Evolutionary conservation across 2,113 vertebrate genomes (phyloP), one percentile per base, ranked within the genome.

Genomic region (Myrmophylax atrothorax): DNA sequence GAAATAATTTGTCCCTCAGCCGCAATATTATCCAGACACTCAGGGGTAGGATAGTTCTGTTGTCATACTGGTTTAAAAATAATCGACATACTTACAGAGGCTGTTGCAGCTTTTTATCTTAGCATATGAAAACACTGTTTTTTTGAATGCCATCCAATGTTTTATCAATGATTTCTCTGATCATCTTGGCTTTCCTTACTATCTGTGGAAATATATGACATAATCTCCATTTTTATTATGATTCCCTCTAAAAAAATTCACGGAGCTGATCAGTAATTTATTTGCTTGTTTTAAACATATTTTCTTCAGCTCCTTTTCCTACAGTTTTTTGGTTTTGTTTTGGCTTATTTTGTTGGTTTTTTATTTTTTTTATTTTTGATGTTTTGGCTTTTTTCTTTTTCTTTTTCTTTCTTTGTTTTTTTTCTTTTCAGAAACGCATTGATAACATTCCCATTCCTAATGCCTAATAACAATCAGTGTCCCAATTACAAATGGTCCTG

Each of bases 261-360:
- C 14, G 19, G 16, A 18, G 55, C 5, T 62, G 35, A 56, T 49
- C 31, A 46, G 44, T 64, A 40, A 67, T 78, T 85, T 73, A 0
- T 68, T 75, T 75, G 6, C 7, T 59, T 59, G 7, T 5, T 72
- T 47, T 78, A 55, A 40, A 18, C 0, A 0, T 47, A 31, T 64
- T 77, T 88, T 74, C 9, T 42, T 7, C 0, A 1, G 2, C 3
- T 85, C 7, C 1, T 80, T 79, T 73, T 69, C 24, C 10, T 73
- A 12, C 3, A 37, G 7, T 40, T 67, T 3, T 47, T 84, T 8
- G 1, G 1, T 8, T 35, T 11, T 6, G 2, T 78, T 55, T 73
- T 59, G n/a, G 20, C 9, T 59, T 5, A 26, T 29, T 69, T 31
- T n/a, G 0, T 58, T 17, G 4, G 40, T 63, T 55, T 12, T 3